Evolutionary conservation across 2,888 invertebrate species (phyloP).

Genomic region (Linhomoeus sp.): DNA sequence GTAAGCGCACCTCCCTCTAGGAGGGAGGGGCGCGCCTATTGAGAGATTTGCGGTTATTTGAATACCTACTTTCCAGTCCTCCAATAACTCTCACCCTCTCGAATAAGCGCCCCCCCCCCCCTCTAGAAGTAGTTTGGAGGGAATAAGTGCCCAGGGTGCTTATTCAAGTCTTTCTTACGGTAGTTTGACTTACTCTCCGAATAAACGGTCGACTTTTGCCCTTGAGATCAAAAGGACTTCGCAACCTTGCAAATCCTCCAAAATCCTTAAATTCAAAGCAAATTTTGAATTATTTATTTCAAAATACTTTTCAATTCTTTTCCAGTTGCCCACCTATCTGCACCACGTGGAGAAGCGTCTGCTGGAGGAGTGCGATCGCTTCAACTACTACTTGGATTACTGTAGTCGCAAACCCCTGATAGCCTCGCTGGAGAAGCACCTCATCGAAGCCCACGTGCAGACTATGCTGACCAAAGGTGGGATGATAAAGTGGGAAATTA

Average conservation of each 20-base stretch:
- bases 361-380: conserved; percentile 73
- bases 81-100: too few species aligned
- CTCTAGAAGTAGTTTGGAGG: too few species aligned
- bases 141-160: too few species aligned
- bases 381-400: conserved; percentile 78
- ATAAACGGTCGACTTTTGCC: not conserved
- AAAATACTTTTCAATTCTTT: conserved; percentile 5
- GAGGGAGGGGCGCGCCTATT: too few species aligned
- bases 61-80: not conserved
- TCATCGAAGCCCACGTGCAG: conserved; percentile 71
- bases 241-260: not conserved
- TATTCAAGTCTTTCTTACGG: too few species aligned
- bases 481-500: too few species aligned
- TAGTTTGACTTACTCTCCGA: too few species aligned
- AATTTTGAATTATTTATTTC: not conserved
- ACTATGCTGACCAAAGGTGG: conserved; percentile 71
- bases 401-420: conserved; percentile 44
- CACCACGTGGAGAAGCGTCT: conserved; percentile 85
- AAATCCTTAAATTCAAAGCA: not conserved
- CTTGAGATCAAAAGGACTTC: not conserved
- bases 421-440: conserved; percentile 65
- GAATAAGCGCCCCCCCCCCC: too few species aligned
- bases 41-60: not conserved
- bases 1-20: not conserved
- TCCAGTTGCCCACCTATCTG: conserved; percentile 62